phyloP scores from a whole-genome alignment of 23 tunicate species.

The Clavelina lepadiformis region DNA sequence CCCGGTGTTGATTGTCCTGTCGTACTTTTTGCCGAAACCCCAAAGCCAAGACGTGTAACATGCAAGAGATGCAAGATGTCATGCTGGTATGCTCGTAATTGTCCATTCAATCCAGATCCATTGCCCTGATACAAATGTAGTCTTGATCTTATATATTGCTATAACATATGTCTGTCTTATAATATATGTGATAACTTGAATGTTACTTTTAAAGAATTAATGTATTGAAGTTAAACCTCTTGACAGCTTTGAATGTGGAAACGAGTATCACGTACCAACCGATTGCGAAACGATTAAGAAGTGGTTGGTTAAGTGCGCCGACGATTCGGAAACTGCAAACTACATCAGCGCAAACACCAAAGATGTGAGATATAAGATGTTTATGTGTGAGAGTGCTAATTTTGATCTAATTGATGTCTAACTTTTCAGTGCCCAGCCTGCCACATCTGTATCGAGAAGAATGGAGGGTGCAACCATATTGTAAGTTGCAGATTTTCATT shows the following conservation, averaged over 20 bases:
- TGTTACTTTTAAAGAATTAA: too few species aligned
- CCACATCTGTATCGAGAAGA: conserved; percentile 84
- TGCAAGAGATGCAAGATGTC: conserved; percentile 40
- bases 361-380: conserved; percentile 32
- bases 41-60: conserved; percentile 67
- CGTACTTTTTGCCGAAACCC: conserved; percentile 46
- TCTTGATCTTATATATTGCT: too few species aligned
- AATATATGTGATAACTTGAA: too few species aligned
- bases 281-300: conserved; percentile 71
- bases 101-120: too few species aligned
- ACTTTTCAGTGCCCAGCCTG: conserved; percentile 77
- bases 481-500: conserved; percentile 10
- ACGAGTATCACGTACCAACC: conserved; percentile 77
- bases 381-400: neutral
- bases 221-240: too few species aligned
- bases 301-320: conserved; percentile 90
- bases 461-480: conserved; percentile 97
- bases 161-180: too few species aligned
- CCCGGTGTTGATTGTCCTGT: conserved; percentile 78
- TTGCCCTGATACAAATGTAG: too few species aligned
- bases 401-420: neutral
- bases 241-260: conserved; percentile 87
- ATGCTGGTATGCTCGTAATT: conserved; percentile 65
- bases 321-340: conserved; percentile 96
- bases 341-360: conserved; percentile 94